These are phyloP conservation scores for Podilymbus podiceps DNA, from an alignment of 2,113 vertebrate genomes.

Conservation along the genomic window DNA sequence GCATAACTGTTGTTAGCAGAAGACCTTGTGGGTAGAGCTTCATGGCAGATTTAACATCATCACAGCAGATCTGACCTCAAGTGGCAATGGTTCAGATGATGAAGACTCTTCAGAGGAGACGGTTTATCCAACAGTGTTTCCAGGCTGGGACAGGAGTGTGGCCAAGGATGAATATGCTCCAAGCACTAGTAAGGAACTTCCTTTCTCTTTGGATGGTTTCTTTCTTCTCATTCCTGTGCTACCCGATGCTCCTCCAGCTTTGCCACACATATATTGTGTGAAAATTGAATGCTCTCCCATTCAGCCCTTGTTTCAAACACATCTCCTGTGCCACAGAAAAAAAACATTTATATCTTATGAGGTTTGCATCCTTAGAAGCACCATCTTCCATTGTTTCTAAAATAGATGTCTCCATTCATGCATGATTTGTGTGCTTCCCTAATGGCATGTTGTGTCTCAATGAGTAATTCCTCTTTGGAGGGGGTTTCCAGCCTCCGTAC, in stretches of 20 bases:
- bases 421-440: background rate
- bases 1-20: background rate
- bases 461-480: background rate
- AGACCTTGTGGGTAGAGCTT: background rate
- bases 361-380: background rate
- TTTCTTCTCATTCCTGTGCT: background rate
- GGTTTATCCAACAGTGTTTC: background rate
- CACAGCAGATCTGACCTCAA: slow-evolving; percentile 47
- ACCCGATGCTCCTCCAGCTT: fast-evolving
- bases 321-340: background rate
- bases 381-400: background rate
- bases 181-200: slow-evolving; percentile 33
- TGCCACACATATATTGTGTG: background rate
- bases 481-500: background rate
- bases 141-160: slow-evolving; percentile 6
- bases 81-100: slow-evolving; percentile 36
- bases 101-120: slow-evolving; percentile 34
- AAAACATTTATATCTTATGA: background rate
- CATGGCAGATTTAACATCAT: slow-evolving; percentile 40
- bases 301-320: background rate
- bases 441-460: background rate
- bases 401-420: background rate
- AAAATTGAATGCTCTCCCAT: background rate
- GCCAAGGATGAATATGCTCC: background rate
- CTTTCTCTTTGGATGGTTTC: background rate